These are phyloP conservation scores for Alviniconcha marisindica DNA, from an alignment of 1,140 invertebrate genomes.

Conservation along the genomic window DNA sequence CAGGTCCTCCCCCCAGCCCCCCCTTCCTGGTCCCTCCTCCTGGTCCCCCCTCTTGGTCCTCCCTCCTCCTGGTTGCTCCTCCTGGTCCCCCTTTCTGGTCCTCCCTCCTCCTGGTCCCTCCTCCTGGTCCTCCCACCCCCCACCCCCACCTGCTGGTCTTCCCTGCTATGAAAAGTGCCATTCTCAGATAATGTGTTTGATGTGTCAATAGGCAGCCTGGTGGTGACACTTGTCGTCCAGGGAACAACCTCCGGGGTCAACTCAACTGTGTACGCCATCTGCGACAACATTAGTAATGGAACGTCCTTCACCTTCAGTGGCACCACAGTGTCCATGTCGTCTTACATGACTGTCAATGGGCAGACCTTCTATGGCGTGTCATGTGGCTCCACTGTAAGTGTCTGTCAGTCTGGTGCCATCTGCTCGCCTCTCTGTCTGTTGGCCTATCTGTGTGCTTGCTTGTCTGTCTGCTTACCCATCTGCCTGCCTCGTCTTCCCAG, in stretches of 20 bases:
- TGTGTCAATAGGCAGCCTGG: conserved; percentile 55
- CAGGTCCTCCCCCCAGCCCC: no score
- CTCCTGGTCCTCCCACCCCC: no score
- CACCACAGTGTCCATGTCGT: conserved; percentile 36
- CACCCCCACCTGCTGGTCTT: no score
- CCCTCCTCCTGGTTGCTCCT: neutral
- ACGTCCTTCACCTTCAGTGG: conserved; percentile 49
- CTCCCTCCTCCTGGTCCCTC: no score
- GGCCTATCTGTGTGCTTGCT: neutral
- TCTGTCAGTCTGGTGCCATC: neutral
- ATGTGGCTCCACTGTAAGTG: conserved; percentile 44
- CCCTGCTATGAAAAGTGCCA: neutral
- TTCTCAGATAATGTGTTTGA: no score
- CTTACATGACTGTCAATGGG: conserved; percentile 51
- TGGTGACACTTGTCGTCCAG: conserved; percentile 46
- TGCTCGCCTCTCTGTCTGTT: no score
- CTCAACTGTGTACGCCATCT: conserved; percentile 41
- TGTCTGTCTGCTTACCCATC: neutral
- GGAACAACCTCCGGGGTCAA: conserved; percentile 49
- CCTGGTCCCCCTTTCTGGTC: no score
- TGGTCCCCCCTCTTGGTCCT: no score
- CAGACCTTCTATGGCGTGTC: conserved; percentile 53
- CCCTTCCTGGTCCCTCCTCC: no score
- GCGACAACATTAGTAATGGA: conserved; percentile 46
- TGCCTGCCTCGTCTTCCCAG: no score